Percentiles rank a stretch among this genome's conserved stretches.
Evolutionary conservation across 1,140 invertebrate genomes (phyloP).

Genomic region (Bombus impatiens): DNA sequence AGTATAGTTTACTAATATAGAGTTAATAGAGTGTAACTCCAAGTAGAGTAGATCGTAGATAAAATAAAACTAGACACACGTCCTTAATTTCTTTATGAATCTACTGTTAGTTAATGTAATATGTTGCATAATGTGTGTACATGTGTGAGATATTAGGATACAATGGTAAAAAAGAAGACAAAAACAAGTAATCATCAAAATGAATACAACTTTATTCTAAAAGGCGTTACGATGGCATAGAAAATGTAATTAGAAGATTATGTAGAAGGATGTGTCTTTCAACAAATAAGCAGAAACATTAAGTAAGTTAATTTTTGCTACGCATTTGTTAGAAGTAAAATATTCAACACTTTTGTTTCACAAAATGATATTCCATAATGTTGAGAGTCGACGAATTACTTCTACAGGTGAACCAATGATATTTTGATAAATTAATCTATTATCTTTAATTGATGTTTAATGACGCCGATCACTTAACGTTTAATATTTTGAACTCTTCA

Average conservation of each 20-base stretch:
- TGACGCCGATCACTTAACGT: background rate
- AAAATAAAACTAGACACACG: background rate
- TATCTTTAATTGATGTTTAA: background rate
- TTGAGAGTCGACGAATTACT: background rate
- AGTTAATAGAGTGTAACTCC: background rate
- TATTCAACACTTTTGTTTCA: no score
- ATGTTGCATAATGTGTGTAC: background rate
- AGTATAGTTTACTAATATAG: background rate
- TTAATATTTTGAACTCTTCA: background rate
- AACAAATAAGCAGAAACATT: no score
- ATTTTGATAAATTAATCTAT: background rate
- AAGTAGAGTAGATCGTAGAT: background rate
- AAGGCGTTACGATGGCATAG: background rate
- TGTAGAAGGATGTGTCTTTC: background rate
- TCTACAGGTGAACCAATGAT: background rate
- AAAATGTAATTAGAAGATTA: background rate
- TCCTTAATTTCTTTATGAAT: background rate
- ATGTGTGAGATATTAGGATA: background rate
- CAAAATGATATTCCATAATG: background rate
- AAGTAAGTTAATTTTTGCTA: no score
- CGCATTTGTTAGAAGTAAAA: no score
- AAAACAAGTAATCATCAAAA: background rate
- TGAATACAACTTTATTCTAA: background rate
- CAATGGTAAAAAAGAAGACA: background rate
- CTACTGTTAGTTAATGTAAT: background rate